Evolutionary conservation across 1,140 invertebrate genomes (phyloP).

Genomic region (Bombus polaris): DNA sequence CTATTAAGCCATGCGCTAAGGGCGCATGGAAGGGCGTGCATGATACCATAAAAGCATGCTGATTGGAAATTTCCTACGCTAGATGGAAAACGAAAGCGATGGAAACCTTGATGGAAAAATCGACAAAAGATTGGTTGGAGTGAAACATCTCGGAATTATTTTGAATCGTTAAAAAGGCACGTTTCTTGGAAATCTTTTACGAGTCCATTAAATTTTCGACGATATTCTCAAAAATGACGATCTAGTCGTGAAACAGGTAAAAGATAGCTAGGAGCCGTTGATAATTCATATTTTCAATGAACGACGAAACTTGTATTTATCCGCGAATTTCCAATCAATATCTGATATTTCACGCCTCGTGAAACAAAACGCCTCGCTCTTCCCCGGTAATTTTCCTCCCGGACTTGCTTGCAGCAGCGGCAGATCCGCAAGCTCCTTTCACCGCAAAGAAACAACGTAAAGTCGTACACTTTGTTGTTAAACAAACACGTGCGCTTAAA

Average conservation of each 20-base stretch:
- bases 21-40: background rate
- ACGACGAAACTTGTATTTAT: background rate
- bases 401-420: background rate
- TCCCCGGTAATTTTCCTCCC: background rate
- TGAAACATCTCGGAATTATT: background rate
- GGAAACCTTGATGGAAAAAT: background rate
- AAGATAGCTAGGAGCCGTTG: background rate
- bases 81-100: background rate
- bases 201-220: background rate
- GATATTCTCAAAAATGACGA: no score
- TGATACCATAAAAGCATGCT: background rate
- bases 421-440: background rate
- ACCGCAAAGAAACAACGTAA: background rate
- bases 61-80: background rate
- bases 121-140: background rate
- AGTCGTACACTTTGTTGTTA: conserved; percentile 4
- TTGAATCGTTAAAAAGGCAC: background rate
- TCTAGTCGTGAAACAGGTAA: no score
- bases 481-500: background rate
- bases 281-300: background rate
- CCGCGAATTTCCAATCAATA: no score
- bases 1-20: background rate
- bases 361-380: background rate
- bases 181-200: background rate
- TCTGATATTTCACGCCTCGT: background rate